Base-by-base conservation (phyloP, 2,113 vertebrate species). In the Aegotheles bennettii region DNA sequence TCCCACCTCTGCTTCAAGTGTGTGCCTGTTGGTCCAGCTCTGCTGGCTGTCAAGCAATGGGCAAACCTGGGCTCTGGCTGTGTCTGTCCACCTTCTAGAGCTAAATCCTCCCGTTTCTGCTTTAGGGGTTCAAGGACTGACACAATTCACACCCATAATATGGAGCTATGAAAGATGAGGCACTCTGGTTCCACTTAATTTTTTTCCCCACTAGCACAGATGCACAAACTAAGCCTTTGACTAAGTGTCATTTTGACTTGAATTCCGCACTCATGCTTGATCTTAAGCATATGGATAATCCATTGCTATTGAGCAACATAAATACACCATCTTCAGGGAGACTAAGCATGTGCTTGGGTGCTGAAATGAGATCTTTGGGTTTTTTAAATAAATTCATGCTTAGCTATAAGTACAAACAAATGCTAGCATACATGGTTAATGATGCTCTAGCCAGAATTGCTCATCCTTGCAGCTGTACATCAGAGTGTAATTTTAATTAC, bases 401-500 rank as follows among this genome's bases (percentile, higher is more conserved):
- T 92, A 50, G 69, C 56, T 92, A 2, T 93, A 96, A 95, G 63
- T 79, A 81, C 54, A 89, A 90, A 81, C 74, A 97, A 96, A 95
- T 91, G 79, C 29, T 74, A 82, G 47, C 7, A 0, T 93, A 43
- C 67, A n/a, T 76, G 59, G 85, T 92, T 97, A 96, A 97, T 8
- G 90, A 96, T 64, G 73, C 51, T 89, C 24, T 78, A 77, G 83
- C 83, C 56, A 85, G 88, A 89, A 92, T 71, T 95, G 68, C 92
- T 94, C 83, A 90, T 93, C 83, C 57, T 76, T 93, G 80, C 76
- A 87, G 90, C 89, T 90, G 92, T 94, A 97, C 94, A 85, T 97
- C 87, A 90, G 94, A 95, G 67, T 53, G 69, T 91, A 93, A 87
- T 90, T 94, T 95, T 96, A 96, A 96, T 97, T 95, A 90, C 79